A percentile compares a stretch with the other conserved stretches of the same genome.
phyloP scores from a whole-genome alignment of 2,113 vertebrate genomes.

The human (Homo sapiens) region DNA sequence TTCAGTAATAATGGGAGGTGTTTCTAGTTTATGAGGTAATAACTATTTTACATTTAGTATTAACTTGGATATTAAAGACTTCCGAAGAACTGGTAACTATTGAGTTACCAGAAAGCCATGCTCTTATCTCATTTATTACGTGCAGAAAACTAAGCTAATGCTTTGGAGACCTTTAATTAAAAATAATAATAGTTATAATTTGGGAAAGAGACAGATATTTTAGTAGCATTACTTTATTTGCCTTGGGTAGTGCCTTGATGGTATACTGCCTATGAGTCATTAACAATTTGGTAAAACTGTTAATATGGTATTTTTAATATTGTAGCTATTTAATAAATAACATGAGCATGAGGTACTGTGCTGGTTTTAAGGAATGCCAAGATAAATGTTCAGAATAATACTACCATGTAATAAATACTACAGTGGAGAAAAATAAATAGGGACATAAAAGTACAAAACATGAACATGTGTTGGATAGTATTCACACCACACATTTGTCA shows the following conservation, averaged over 20 bases:
- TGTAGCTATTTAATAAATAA: background rate
- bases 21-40: conserved; percentile 25
- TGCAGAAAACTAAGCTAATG: background rate
- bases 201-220: background rate
- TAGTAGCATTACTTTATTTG: background rate
- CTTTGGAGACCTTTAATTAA: background rate
- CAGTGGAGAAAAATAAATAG: background rate
- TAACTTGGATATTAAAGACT: background rate
- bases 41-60: background rate
- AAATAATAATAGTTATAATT: background rate
- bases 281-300: background rate
- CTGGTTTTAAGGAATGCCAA: background rate
- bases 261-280: background rate
- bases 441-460: background rate
- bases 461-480: no score
- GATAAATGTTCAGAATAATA: background rate
- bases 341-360: background rate
- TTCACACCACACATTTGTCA: background rate
- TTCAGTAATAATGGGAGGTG: conserved; percentile 30
- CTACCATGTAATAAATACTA: background rate
- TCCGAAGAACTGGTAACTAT: background rate
- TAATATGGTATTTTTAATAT: background rate
- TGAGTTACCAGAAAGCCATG: background rate
- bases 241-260: background rate
- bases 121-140: background rate